These are phyloP conservation scores for Alaudala cheleensis DNA, from an alignment of 2,113 vertebrate species.

Conservation along the genomic window DNA sequence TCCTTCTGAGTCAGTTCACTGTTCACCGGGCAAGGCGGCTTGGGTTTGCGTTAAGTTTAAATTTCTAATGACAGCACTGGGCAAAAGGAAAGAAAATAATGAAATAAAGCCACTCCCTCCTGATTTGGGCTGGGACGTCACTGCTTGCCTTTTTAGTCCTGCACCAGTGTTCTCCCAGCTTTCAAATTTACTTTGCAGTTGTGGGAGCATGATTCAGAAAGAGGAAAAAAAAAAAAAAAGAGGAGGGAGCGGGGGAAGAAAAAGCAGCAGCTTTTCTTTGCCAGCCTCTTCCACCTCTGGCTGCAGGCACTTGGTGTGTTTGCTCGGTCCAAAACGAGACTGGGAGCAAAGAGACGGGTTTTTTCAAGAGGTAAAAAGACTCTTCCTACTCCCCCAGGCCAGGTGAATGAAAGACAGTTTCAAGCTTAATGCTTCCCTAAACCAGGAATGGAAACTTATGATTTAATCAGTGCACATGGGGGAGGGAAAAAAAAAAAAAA, in stretches of 20 bases:
- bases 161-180: slow-evolving; percentile 47
- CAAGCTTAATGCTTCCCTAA: background rate
- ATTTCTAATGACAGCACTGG: slow-evolving; percentile 69
- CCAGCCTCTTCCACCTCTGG: slow-evolving; percentile 26
- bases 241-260: background rate
- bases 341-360: background rate
- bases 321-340: background rate
- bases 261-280: background rate
- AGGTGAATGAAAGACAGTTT: slow-evolving; percentile 16
- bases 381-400: background rate
- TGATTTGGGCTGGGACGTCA: slow-evolving; percentile 62
- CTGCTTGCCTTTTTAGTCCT: slow-evolving; percentile 66
- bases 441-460: slow-evolving; percentile 40
- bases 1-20: background rate
- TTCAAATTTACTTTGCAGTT: slow-evolving; percentile 72
- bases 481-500: no score
- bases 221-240: background rate
- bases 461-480: background rate
- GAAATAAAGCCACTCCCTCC: slow-evolving; percentile 67
- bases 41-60: slow-evolving; percentile 42
- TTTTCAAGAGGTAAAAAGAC: background rate
- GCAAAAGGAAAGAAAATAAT: slow-evolving; percentile 42
- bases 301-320: background rate
- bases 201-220: slow-evolving; percentile 71
- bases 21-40: slow-evolving; percentile 13